A percentile compares a stretch with the other conserved stretches of the same genome.
phyloP scores from a whole-genome alignment of 2,113 vertebrate species.

The Patagioenas fasciata region DNA sequence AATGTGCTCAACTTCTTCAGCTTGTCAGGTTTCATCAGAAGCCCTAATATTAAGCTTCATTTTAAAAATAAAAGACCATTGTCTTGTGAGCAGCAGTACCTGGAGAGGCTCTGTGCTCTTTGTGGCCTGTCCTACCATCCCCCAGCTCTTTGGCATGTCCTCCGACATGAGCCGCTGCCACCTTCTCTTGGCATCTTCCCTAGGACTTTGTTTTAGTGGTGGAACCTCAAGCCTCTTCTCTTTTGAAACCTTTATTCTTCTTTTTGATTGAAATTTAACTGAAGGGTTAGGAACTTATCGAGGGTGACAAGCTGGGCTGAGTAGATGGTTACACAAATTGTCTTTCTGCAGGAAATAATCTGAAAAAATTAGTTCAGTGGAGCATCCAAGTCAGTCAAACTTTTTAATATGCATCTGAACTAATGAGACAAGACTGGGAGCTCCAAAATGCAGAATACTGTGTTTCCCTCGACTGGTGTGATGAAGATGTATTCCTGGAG shows the following conservation, averaged over 20 bases:
- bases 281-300: background rate
- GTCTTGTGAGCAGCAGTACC: background rate
- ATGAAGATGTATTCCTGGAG: background rate
- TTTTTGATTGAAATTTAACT: background rate
- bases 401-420: background rate
- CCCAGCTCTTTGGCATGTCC: background rate
- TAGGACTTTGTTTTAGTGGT: background rate
- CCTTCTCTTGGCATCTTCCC: background rate
- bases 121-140: too few species aligned
- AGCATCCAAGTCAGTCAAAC: background rate
- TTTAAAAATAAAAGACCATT: too few species aligned
- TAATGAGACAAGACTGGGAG: background rate
- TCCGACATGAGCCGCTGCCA: background rate
- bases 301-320: background rate
- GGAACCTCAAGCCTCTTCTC: background rate
- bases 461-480: background rate
- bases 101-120: background rate
- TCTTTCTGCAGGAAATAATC: background rate
- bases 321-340: background rate
- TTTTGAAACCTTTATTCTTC: background rate
- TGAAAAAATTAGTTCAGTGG: background rate
- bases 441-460: background rate
- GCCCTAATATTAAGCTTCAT: too few species aligned
- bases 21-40: too few species aligned
- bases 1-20: too few species aligned